Conservation (phyloP, 2,888 invertebrate genomes). For the Steromphala cineraria region DNA sequence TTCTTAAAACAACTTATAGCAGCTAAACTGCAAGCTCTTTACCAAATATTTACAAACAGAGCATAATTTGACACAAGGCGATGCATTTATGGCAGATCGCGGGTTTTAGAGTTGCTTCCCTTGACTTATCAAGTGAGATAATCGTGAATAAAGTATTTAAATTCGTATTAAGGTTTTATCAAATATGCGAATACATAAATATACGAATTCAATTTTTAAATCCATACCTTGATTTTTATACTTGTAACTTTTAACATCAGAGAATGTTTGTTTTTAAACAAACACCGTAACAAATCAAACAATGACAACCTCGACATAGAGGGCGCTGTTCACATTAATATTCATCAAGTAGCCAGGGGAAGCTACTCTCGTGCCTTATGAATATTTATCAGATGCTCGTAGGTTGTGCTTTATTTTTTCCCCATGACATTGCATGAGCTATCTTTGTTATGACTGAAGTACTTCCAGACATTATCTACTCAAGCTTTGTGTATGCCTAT, state of each 20-base stretch:
- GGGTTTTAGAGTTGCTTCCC: conserved; percentile 16
- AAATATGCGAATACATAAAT: too few species aligned
- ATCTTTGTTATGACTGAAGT: too few species aligned
- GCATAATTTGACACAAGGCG: background rate
- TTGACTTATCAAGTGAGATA: background rate
- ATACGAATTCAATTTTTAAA: too few species aligned
- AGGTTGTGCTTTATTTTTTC: background rate
- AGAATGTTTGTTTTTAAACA: too few species aligned
- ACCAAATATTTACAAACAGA: background rate
- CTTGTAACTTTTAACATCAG: too few species aligned
- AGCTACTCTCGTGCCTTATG: background rate
- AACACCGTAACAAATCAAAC: background rate
- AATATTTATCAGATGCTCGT: background rate
- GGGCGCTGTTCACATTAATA: conserved; percentile 8
- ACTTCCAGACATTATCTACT: too few species aligned
- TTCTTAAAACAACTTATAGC: too few species aligned
- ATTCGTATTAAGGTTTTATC: too few species aligned
- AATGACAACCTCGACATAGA: conserved; percentile 3
- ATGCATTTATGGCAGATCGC: background rate
- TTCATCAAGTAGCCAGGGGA: background rate
- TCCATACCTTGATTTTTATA: too few species aligned
- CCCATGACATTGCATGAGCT: too few species aligned
- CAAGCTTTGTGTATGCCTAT: too few species aligned
- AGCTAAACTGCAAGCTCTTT: too few species aligned
- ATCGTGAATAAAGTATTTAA: background rate